Evolutionary conservation across 2,113 vertebrate genomes (phyloP), one percentile per base, ranked within the genome.

Genomic region (Aplodontia rufa): DNA sequence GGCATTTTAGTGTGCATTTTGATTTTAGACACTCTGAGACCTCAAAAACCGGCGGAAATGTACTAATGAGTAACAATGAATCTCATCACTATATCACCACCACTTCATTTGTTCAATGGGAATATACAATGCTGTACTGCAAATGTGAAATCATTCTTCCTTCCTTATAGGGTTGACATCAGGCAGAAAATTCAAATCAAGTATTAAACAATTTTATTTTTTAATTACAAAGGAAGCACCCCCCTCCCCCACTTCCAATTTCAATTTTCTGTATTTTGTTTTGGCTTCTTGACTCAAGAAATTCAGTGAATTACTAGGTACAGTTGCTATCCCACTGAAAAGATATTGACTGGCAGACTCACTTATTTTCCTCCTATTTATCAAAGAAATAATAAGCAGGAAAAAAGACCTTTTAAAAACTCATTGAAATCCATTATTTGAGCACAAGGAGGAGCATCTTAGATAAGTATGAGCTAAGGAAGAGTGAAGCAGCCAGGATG

Each of bases 131-230:
- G 10, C 26, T 84, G 1, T 75, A 49, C 72, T 35, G 92, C 22
- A 93, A 90, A 80, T 0, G 3, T 72, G 68, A 37, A 58, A 30
- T 74, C 42, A 19, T 72, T 93, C 37, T 87, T 91, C 8, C 68
- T 37, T 68, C 8, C 68, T 37, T 68, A 47, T 88, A 97, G 53
- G 60, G n/a, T 0, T 22, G 93, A 91, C 30, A 47, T 94, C 82
- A 71, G n/a, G 1, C 6, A 97, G 80, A 87, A 96, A 94, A 96
- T 83, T 3, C 87, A 93, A 91, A 64, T 55, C 51, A 55, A n/a
- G 24, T 95, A 66, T 83, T 92, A 55, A 84, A 74, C 82, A 11
- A 93, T 88, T n/a, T 53, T 49, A 37, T 79, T 75, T 89, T 60
- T 81, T 55, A 62, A 90, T 93, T 83, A 85, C 75, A 90, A 90